These are phyloP conservation scores for Chaetorhynchus papuensis DNA, from an alignment of 2,113 vertebrate species.

Conservation along the genomic window DNA sequence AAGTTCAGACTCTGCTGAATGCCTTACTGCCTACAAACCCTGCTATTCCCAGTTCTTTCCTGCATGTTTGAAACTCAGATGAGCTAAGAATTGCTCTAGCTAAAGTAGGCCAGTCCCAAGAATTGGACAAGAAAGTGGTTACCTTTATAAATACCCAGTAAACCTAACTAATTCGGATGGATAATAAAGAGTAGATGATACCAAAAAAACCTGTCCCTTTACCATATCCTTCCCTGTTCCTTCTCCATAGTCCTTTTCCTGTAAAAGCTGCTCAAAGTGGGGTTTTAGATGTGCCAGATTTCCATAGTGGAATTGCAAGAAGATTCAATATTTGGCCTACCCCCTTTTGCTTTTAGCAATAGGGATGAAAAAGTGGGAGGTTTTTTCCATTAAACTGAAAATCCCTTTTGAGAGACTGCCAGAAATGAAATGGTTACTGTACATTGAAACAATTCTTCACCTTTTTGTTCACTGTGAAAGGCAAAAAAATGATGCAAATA, in stretches of 20 bases:
- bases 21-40: not conserved
- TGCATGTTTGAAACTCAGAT: not conserved
- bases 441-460: constrained; percentile 15
- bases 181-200: not conserved
- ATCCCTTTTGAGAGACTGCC: not conserved
- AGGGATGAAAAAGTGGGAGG: not conserved
- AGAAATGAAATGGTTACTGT: constrained; percentile 34
- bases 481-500: constrained; percentile 58
- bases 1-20: not conserved
- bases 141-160: not conserved
- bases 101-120: not conserved
- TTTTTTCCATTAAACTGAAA: not conserved
- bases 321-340: not conserved
- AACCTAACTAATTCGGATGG: not conserved
- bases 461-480: constrained; percentile 51
- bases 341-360: not conserved
- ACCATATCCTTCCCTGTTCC: not conserved
- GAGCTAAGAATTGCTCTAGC: not conserved
- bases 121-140: not conserved
- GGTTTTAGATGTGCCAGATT: not conserved
- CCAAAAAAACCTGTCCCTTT: not conserved
- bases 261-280: not conserved
- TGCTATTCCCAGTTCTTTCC: not conserved
- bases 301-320: not conserved
- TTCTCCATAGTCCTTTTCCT: not conserved